These are phyloP conservation scores for Ornithorhynchus anatinus DNA, from an alignment of 2,113 vertebrate species.

Conservation along the genomic window DNA sequence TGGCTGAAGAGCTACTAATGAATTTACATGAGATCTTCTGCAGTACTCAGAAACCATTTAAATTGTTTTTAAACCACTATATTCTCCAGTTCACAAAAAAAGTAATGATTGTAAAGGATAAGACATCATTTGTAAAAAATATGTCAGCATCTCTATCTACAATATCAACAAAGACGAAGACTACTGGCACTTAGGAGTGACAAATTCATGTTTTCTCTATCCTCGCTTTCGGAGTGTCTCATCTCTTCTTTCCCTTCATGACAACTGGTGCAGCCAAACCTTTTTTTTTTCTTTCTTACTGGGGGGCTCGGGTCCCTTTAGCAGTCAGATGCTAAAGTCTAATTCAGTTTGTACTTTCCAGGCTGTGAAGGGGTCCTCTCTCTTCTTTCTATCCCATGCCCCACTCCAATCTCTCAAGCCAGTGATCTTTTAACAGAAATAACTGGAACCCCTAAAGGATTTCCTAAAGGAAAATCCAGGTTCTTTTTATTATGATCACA, in stretches of 20 bases:
- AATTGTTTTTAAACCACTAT: conserved; percentile 1
- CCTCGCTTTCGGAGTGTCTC: background rate
- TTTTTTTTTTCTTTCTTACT: background rate
- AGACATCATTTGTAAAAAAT: background rate
- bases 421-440: background rate
- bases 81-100: background rate
- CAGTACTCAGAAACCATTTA: conserved; percentile 16
- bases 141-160: background rate
- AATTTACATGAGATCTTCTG: conserved; percentile 47
- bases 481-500: no score
- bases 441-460: no score
- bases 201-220: background rate
- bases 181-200: background rate
- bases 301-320: background rate
- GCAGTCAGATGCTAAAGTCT: background rate
- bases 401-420: background rate
- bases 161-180: rapidly evolving
- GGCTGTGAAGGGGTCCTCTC: background rate
- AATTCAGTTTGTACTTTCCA: background rate
- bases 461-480: no score
- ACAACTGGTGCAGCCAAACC: background rate
- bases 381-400: background rate
- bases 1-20: conserved; percentile 24
- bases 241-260: background rate
- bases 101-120: background rate